Percentiles rank a stretch among this genome's conserved stretches.
These are phyloP conservation scores for Thereva nobilitata DNA, from an alignment of 2,888 invertebrate species.

Conservation along the genomic window DNA sequence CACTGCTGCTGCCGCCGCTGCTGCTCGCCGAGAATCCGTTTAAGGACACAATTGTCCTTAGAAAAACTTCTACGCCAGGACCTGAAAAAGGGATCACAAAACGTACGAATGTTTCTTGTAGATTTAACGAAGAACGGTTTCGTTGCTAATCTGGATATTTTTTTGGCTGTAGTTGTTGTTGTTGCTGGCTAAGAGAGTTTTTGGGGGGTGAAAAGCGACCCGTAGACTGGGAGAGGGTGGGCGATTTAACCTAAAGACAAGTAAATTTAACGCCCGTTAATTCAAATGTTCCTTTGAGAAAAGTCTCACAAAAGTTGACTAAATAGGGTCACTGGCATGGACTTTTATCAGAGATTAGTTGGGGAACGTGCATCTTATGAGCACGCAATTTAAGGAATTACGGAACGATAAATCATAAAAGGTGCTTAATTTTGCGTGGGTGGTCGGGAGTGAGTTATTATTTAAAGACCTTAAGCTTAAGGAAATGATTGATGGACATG, in stretches of 20 bases:
- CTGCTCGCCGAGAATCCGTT: no score
- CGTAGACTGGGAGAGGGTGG: background rate
- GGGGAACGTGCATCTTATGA: slow-evolving; percentile 9
- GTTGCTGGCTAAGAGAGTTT: background rate
- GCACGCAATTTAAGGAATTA: slow-evolving; percentile 21
- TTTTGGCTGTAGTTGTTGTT: slow-evolving; percentile 3
- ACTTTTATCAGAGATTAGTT: slow-evolving; percentile 26
- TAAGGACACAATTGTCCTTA: slow-evolving; percentile 26
- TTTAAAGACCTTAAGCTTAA: no score
- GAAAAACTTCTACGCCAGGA: slow-evolving; percentile 16
- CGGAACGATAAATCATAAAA: no score
- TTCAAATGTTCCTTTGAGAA: slow-evolving; percentile 14
- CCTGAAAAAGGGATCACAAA: background rate
- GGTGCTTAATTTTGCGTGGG: no score
- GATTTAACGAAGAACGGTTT: slow-evolving; percentile 14
- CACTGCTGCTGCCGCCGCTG: slow-evolving; percentile 23
- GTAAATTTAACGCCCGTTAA: background rate
- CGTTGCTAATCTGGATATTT: slow-evolving; percentile 8
- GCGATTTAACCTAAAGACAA: no score
- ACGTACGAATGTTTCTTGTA: background rate
- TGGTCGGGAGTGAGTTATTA: no score
- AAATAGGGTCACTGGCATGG: slow-evolving; percentile 33
- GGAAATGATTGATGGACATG: no score
- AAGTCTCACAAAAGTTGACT: slow-evolving; percentile 12
- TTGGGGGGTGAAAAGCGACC: background rate